Evolutionary conservation across 1,140 invertebrate species (phyloP), one percentile per base, ranked within the genome.

Genomic region (Cecropterus lyciades): DNA sequence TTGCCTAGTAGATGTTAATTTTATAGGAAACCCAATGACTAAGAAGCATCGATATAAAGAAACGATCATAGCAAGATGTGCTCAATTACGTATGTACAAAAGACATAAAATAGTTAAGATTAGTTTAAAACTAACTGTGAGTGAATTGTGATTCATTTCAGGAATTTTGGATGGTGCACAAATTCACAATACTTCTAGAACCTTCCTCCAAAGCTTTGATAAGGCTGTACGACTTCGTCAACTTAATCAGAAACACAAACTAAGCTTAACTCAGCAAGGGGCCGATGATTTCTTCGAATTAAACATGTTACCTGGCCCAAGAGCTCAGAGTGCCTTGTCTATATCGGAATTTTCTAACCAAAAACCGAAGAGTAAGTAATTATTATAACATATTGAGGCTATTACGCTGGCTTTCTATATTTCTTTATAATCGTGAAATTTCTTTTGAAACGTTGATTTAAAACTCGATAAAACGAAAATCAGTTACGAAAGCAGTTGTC

Each of bases 1-100:
- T 16, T 84, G 84, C 60, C 82, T 96, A 6, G 88, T 86, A 42
- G 93, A 94, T 53, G 73, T 93, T 0, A 93, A 90, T 65, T 93
- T 96, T 33, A 87, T 84, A 45, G 94, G 93, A 0, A 96, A 95
- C 80, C 94, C 94, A 3, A 93, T 95, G 67, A 93, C 91, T 3
- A 92, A 85, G 67, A 84, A 87, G 69, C 93, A 93, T 75, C 91
- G 93, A 70, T 96, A 95, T 69, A 93, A 94, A 75, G 95, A 95
- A 85, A 94, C 93, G 57, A 77, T 95, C 8, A 95, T 95, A 67
- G 94, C 93, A 2, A 93, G 94, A 81, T 94, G 93, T 67, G 75
- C 91, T 57, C 88, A 89, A 69, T 83, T 95, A 70, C 91, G 95
- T 95, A 87, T 78, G 85, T 79, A 68, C 64, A n/a, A n/a, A n/a